These are phyloP conservation scores for Apis dorsata DNA, from an alignment of 1,140 invertebrate species.

Conservation along the genomic window DNA sequence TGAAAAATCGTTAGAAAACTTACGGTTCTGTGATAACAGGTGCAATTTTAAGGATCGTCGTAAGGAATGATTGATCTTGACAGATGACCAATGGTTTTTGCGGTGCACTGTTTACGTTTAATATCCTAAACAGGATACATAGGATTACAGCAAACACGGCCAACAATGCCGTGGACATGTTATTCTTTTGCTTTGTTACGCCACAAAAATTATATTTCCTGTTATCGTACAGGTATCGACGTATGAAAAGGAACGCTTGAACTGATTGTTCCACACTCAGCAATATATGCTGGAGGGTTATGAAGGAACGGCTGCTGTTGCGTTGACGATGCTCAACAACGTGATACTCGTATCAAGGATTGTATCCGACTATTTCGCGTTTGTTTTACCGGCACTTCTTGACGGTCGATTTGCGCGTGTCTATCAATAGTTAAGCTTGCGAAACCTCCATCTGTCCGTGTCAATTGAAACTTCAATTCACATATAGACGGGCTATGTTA, in stretches of 20 bases:
- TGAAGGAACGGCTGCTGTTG: not conserved
- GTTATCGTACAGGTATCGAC: not conserved
- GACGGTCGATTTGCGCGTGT: conserved; percentile 47
- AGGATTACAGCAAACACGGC: conserved; percentile 88
- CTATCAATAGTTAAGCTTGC: conserved; percentile 39
- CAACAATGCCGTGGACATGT: conserved; percentile 88
- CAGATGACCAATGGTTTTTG: conserved; percentile 87
- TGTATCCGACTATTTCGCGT: conserved; percentile 23
- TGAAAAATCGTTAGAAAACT: conserved; percentile 78
- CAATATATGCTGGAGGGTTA: not conserved
- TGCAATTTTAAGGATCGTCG: conserved; percentile 87
- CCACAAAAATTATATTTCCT: conserved; percentile 12
- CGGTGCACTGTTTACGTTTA: conserved; percentile 90
- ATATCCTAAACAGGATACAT: conserved; percentile 89
- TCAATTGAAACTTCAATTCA: conserved; percentile 10
- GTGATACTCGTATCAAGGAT: not conserved
- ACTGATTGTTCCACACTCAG: not conserved
- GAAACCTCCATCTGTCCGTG: conserved; percentile 22
- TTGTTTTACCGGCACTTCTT: conserved; percentile 49
- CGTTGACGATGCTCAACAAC: not conserved
- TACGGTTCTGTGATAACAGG: conserved; percentile 89
- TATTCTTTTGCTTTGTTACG: conserved; percentile 14
- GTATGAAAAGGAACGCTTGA: not conserved
- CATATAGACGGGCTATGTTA: not conserved
- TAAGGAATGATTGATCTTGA: conserved; percentile 87